Base-by-base conservation (phyloP, 2,888 invertebrate species). In the Phytoseiulus persimilis region DNA sequence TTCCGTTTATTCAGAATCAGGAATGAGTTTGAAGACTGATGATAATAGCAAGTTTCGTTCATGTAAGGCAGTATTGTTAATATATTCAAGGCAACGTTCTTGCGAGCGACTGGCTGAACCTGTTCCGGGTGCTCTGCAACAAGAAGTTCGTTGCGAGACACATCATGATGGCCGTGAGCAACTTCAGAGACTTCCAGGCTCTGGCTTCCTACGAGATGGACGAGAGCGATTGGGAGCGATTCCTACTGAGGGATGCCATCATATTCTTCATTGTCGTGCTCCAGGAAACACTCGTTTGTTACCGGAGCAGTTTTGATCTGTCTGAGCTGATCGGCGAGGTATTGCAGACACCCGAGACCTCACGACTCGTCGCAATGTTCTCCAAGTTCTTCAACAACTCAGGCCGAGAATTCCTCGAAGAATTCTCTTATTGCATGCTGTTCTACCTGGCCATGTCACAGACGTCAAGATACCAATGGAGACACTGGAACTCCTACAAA, bases 161-260 rank as follows among this genome's bases (percentile, higher is more conserved):
- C 32, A 11, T 87, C 9, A 33, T 39, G 87, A 33, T 31, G 33
- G 32, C 87, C 45, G 33, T 87, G 0, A 39, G 31, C 11, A 87
- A 87, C 18, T 87, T 87, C 33, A 28, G 45, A 5, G 31, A 33
- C 32, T 87, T 87, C n/a, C 33, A 33, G 28, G 32, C 87, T 32
- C 23, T 87, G 45, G n/a, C 39, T 87, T n/a, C n/a, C 2, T 87
- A 87, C 39, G 87, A 87, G 23, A 87, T 87, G 39, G 32, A 33
- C 33, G 33, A 33, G 5, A n/a, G 11, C 32, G 33, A n/a, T 33
- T n/a, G 33, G 33, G 32, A 87, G 6, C 87, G 87, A n/a, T 33
- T 45, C 6, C 32, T 39, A 6, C 39, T 87, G n/a, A 28, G 87
- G 9, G 87, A 87, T 87, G 87, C 32, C 5, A n/a, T 33, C 39